phyloP scores from a whole-genome alignment of 1,140 invertebrate species.

The Belonocnema kinseyi region DNA sequence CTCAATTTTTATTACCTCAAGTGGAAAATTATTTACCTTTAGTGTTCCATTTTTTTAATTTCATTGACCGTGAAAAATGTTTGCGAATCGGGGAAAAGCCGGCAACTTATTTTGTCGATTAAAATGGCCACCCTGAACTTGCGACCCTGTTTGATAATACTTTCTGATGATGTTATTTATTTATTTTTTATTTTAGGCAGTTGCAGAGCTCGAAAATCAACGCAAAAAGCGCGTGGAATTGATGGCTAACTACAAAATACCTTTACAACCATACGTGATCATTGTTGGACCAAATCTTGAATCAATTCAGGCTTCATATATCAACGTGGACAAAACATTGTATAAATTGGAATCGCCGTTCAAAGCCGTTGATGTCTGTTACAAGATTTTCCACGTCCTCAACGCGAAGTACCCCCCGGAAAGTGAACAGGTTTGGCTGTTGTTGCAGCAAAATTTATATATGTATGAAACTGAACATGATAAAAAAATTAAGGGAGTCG shows the following conservation, averaged over 20 bases:
- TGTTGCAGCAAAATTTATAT: constrained; percentile 48
- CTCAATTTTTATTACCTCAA: no score
- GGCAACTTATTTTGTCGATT: no score
- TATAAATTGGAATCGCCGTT: constrained; percentile 43
- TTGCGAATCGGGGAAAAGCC: no score
- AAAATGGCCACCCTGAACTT: no score
- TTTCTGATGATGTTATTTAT: no score
- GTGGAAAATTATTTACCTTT: no score
- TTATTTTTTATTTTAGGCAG: neutral
- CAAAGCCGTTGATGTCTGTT: constrained; percentile 38
- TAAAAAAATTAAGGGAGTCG: neutral
- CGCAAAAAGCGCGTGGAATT: neutral
- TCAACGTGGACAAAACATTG: constrained; percentile 39
- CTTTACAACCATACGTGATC: constrained; percentile 46
- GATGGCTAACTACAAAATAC: neutral
- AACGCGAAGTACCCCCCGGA: constrained; percentile 47
- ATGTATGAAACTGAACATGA: constrained; percentile 29
- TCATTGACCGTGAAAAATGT: no score
- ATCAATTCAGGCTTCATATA: constrained; percentile 32
- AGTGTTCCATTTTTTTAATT: no score
- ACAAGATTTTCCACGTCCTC: constrained; percentile 48
- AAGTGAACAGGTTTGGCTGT: constrained; percentile 47
- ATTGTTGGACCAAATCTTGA: constrained; percentile 36
- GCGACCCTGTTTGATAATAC: no score
- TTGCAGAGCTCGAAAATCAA: neutral